Evolutionary conservation across 2,113 vertebrate genomes (phyloP), one percentile per base, ranked within the genome.

Genomic region (Heptranchias perlo): DNA sequence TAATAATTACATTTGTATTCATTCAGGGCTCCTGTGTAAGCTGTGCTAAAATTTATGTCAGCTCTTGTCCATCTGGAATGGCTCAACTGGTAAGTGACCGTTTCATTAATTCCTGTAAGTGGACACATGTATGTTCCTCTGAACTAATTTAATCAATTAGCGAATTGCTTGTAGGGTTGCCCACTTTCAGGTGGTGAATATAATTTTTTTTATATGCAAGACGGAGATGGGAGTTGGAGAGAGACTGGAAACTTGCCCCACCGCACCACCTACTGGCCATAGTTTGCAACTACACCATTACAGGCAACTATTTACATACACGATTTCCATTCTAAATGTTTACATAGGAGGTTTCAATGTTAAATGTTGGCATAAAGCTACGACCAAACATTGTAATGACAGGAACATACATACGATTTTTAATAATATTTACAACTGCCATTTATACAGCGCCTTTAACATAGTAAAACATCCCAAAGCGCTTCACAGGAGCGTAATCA

Each of bases 21-120:
- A 82, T 96, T 76, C 97, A 99, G 98, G 97, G 97, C 69, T 39
- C 96, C 0, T 99, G 98, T 96, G 96, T 97, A 39, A 97, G 97
- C 91, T 98, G 98, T 96, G 96, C 58, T 0, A 58, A 96, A 0
- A 1, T 96, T 1, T 31, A 93, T 2, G 13, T 61, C 96, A 96
- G 96, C 91, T 73, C 76, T 96, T 99, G 98, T 96, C 97, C 98
- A 0, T 96, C 96, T 0, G 97, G 98, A 92, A 96, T 97, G 47
- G 96, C 97, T 78, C 96, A 96, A 0, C 2, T 96, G 78, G 98
- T 98, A 97, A 98, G 98, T 97, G 91, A 76, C 92, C 96, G 54
- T 78, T 18, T 84, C 78, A 39, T 31, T 65, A 3, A 61, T 89
- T 87, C 39, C 49, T 25, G 14, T 54, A 58, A 5, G 25, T 14